phyloP scores from a whole-genome alignment of 2,888 invertebrate genomes.

The Athalia cordata region DNA sequence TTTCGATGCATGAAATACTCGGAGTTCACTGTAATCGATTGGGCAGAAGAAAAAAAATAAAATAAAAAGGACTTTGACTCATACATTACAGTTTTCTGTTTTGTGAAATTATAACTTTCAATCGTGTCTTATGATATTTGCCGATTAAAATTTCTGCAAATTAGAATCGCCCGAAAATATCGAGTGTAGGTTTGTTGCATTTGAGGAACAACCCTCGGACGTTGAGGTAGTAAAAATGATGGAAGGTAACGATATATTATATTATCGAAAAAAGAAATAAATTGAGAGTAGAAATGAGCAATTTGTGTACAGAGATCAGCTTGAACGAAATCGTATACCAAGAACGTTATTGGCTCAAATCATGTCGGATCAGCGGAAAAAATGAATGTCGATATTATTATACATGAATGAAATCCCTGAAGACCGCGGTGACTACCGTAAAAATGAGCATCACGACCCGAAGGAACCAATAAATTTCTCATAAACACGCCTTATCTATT shows the following conservation, averaged over 20 bases:
- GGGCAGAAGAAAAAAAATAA: too few relatives aligned
- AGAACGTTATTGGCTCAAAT: constrained; percentile 21
- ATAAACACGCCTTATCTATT: constrained; percentile 48
- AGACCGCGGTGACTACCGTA: constrained; percentile 34
- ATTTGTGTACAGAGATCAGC: neutral
- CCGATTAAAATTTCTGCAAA: too few relatives aligned
- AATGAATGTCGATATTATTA: constrained; percentile 36
- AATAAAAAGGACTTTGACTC: too few relatives aligned
- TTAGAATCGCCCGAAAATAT: neutral
- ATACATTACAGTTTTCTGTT: too few relatives aligned
- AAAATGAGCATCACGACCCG: constrained; percentile 36
- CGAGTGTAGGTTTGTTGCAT: constrained; percentile 14
- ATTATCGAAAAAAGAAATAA: neutral
- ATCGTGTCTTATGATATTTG: too few relatives aligned
- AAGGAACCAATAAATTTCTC: constrained; percentile 45
- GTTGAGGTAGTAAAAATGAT: constrained; percentile 3
- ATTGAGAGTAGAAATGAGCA: neutral
- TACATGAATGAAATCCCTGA: constrained; percentile 7
- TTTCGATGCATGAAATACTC: too few relatives aligned
- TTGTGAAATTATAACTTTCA: too few relatives aligned
- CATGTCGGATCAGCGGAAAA: constrained; percentile 29
- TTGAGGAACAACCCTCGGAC: constrained; percentile 11
- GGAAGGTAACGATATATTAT: neutral
- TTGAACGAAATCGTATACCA: too few relatives aligned
- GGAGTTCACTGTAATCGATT: too few relatives aligned